Percentiles rank a stretch among this genome's conserved stretches.
These are phyloP conservation scores for Catocala nupta DNA, from an alignment of 2,888 invertebrate species.

Conservation along the genomic window DNA sequence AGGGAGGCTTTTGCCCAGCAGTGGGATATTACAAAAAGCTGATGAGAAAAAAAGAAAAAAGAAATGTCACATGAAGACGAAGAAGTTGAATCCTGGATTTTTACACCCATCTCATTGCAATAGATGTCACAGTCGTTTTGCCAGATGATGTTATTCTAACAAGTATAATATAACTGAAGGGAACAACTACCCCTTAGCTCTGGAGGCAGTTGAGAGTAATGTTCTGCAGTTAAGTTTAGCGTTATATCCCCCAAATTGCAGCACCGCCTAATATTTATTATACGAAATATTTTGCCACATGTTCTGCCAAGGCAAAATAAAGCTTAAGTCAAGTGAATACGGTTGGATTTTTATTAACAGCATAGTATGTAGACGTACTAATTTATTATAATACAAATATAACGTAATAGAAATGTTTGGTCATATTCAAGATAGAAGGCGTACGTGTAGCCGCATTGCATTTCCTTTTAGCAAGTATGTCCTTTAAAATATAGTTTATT, in stretches of 20 bases:
- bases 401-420: too few relatives aligned
- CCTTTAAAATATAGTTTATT: too few relatives aligned
- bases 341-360: background rate
- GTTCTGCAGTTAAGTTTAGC: constrained; percentile 23
- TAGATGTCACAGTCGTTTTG: background rate
- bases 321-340: background rate
- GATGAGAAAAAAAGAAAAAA: too few relatives aligned
- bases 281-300: background rate
- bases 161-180: constrained; percentile 16
- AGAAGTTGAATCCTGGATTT: too few relatives aligned
- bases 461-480: too few relatives aligned
- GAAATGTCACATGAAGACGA: too few relatives aligned
- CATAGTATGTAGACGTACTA: too few relatives aligned
- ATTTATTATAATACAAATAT: too few relatives aligned
- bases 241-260: constrained; percentile 34
- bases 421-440: too few relatives aligned
- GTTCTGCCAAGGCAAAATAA: background rate
- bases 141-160: background rate
- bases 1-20: too few relatives aligned
- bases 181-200: constrained; percentile 20
- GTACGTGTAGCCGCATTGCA: too few relatives aligned
- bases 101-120: background rate
- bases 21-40: too few relatives aligned
- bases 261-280: background rate
- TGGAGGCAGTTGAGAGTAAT: constrained; percentile 22